These are phyloP conservation scores for Pterophyllum scalare DNA, from an alignment of 2,113 vertebrate species.

Conservation along the genomic window DNA sequence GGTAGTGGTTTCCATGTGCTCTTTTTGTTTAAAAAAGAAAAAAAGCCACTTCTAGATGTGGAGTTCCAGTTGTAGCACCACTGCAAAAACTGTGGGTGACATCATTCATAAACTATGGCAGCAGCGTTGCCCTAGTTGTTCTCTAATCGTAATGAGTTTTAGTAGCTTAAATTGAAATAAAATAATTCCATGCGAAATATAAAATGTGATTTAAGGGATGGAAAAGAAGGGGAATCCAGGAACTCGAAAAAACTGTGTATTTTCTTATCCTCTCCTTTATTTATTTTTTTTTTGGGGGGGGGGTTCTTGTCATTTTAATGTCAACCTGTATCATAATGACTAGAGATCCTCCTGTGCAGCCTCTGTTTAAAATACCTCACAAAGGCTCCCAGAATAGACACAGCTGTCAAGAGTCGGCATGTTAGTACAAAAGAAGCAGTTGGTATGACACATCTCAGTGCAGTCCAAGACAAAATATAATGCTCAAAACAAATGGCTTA, in stretches of 20 bases:
- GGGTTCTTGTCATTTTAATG: constrained; percentile 21
- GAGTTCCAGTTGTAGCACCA: neutral
- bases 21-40: neutral
- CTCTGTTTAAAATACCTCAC: constrained; percentile 50
- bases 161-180: too few relatives aligned
- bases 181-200: too few relatives aligned
- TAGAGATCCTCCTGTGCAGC: constrained; percentile 24
- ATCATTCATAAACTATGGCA: neutral
- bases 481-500: neutral
- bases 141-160: too few relatives aligned
- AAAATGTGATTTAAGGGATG: neutral
- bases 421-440: constrained; percentile 7
- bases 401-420: constrained; percentile 7
- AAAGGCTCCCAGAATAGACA: constrained; percentile 27
- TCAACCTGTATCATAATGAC: constrained; percentile 35
- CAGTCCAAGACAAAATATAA: neutral
- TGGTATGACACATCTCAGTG: neutral
- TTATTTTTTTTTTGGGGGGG: too few relatives aligned
- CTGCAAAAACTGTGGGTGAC: neutral
- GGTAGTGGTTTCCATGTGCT: neutral
- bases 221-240: neutral
- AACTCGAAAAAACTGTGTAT: neutral
- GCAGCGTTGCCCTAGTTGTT: neutral
- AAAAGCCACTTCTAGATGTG: neutral
- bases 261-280: neutral